Evolutionary conservation across 2,797 vertebrate genomes (phyloP), one percentile per base, ranked within the genome.

Genomic region (Ispidina picta): DNA sequence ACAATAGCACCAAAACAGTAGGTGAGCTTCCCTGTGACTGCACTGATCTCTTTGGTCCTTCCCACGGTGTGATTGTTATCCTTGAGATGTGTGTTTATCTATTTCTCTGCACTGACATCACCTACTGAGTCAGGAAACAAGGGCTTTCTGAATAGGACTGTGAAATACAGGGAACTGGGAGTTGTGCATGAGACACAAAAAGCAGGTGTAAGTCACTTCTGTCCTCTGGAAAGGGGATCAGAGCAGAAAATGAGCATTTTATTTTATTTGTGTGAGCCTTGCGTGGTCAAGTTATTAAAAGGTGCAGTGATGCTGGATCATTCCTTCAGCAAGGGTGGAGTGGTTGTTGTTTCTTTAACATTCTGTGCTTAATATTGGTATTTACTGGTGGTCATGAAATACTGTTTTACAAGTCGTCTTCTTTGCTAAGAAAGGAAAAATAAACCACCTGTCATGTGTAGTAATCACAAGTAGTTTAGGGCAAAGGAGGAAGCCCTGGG

Each of bases 241-340:
- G 35, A 72, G 33, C 43, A 49, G 48, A 22, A 49, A 49, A 43
- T 43, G 12, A 82, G 12, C 5, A 0, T 56, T 28, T 33, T 51
- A 23, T 35, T 86, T 65, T 78, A 49, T 72, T 55, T 10, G 2
- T 49, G 43, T 51, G 60, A 54, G 46, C 35, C 43, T 65, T 75
- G 83, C 46, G 31, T 8, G 37, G 41, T 81, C 63, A 75, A 8
- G 3, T 52, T 71, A 23, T 54, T 37, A 9, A 33, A 65, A 26
- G 21, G 15, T 10, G 0, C 6, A 51, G 48, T 18, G 21, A 1
- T 4, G 13, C 12, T 19, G 52, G 46, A 17, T 9, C 13, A 4
- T 69, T 31, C 62, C 71, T 81, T 71, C 58, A n/a, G n/a, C n/a
- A 21, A 22, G 51, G 41, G 44, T 39, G 25, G 51, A 8, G 31